Conservation (phyloP, 2,888 invertebrate species). For the Halictus quadricinctus region DNA sequence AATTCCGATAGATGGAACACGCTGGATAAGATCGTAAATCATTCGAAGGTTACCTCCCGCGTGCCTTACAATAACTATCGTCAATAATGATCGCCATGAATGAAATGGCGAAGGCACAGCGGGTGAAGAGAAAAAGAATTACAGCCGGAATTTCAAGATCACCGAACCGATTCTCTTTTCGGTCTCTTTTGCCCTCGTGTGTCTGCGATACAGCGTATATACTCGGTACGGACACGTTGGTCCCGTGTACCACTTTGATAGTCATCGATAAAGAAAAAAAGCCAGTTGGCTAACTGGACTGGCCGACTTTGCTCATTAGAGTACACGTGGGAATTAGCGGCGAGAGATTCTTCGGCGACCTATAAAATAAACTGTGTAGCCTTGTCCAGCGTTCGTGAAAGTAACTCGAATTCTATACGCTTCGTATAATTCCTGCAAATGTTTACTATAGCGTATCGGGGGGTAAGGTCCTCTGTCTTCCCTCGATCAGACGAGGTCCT, state of each 20-base stretch:
- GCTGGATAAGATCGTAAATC: constrained; percentile 48
- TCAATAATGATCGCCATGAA: constrained; percentile 45
- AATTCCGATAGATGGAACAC: constrained; percentile 19
- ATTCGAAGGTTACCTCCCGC: constrained; percentile 41
- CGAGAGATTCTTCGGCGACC: constrained; percentile 4
- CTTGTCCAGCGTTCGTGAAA: constrained; percentile 4
- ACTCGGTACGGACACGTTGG: background rate
- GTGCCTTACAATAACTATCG: constrained; percentile 48
- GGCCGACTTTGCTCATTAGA: constrained; percentile 3
- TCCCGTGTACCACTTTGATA: constrained; percentile 3
- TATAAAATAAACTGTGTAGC: background rate
- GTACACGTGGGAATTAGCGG: background rate
- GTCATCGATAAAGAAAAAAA: constrained; percentile 4
- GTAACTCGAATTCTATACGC: background rate
- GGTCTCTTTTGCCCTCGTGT: background rate
- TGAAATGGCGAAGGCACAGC: constrained; percentile 20
- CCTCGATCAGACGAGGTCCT: constrained; percentile 25
- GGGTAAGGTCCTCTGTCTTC: background rate
- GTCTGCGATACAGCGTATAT: background rate
- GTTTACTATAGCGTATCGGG: background rate
- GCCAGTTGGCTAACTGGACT: constrained; percentile 8
- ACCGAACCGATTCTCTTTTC: background rate
- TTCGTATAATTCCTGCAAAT: background rate
- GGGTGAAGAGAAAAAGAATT: constrained; percentile 12
- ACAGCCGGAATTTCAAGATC: constrained; percentile 22